These are phyloP conservation scores for Lacerta viridis DNA, from an alignment of 2,797 vertebrate genomes.

Conservation along the genomic window DNA sequence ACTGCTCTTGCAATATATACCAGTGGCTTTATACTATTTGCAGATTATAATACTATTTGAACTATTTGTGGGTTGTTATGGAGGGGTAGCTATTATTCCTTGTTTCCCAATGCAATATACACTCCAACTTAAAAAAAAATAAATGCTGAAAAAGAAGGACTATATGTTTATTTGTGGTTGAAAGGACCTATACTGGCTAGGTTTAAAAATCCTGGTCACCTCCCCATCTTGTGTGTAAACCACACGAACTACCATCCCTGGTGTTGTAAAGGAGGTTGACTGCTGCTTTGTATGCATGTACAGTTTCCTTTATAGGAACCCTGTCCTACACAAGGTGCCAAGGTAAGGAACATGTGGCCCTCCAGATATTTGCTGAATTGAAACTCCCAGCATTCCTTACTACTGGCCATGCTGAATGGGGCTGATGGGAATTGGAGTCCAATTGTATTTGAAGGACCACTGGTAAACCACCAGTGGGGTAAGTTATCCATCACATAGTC, in stretches of 20 bases:
- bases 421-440: no score
- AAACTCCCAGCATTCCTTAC: no score
- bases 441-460: no score
- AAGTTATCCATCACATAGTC: not conserved
- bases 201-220: not conserved
- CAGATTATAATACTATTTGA: not conserved
- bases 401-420: no score
- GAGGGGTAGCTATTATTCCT: not conserved
- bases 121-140: not conserved
- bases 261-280: not conserved
- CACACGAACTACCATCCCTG: not conserved
- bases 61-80: not conserved
- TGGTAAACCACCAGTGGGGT: not conserved
- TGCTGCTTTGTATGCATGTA: not conserved
- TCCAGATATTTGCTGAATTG: no score
- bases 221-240: not conserved
- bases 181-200: not conserved
- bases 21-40: conserved; percentile 1
- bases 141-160: not conserved
- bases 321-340: not conserved
- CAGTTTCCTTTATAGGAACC: not conserved
- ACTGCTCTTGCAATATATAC: not conserved
- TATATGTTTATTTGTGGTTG: not conserved
- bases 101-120: not conserved
- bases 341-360: no score